Evolutionary conservation across 2,797 vertebrate species (phyloP).

Genomic region (Chelon auratus): DNA sequence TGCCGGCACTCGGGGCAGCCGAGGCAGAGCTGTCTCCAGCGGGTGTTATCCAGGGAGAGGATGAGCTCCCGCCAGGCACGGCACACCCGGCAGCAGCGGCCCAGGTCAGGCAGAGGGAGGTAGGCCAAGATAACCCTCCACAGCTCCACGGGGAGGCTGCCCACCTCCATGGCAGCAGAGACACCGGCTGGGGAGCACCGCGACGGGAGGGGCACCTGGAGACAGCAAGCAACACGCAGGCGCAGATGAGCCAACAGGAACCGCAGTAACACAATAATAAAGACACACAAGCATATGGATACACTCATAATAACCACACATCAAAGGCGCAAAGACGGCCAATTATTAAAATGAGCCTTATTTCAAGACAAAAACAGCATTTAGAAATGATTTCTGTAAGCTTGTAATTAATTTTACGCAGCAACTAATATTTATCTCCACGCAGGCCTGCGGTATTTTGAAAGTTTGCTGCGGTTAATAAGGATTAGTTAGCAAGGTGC

Average conservation of each 20-base stretch:
- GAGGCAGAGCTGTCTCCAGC: slow-evolving; percentile 92
- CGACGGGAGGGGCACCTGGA: slow-evolving; percentile 52
- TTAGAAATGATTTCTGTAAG: neutral
- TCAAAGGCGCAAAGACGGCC: too few relatives aligned
- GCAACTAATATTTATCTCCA: neutral
- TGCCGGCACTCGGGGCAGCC: slow-evolving; percentile 88
- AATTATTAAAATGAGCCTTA: too few relatives aligned
- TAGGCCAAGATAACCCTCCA: slow-evolving; percentile 92
- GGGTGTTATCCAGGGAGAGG: slow-evolving; percentile 92
- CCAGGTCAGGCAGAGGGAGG: slow-evolving; percentile 88
- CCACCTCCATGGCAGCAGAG: slow-evolving; percentile 85
- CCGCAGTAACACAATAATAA: slow-evolving; percentile 8
- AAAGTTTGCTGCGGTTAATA: slow-evolving; percentile 21
- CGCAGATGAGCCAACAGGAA: too few relatives aligned
- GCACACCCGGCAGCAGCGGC: slow-evolving; percentile 92
- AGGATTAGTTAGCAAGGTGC: slow-evolving; percentile 5
- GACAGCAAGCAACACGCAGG: slow-evolving; percentile 16
- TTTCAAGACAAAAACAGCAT: slow-evolving; percentile 7
- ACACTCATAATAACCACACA: neutral
- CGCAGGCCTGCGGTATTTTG: neutral
- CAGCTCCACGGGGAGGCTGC: slow-evolving; percentile 87
- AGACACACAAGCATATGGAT: neutral
- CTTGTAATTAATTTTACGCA: neutral
- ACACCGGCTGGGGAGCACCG: slow-evolving; percentile 48
- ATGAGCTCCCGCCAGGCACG: slow-evolving; percentile 90